Percentiles rank a stretch among this genome's conserved stretches.
Conservation (phyloP, 2,888 invertebrate species). For the Drosophila putrida region DNA sequence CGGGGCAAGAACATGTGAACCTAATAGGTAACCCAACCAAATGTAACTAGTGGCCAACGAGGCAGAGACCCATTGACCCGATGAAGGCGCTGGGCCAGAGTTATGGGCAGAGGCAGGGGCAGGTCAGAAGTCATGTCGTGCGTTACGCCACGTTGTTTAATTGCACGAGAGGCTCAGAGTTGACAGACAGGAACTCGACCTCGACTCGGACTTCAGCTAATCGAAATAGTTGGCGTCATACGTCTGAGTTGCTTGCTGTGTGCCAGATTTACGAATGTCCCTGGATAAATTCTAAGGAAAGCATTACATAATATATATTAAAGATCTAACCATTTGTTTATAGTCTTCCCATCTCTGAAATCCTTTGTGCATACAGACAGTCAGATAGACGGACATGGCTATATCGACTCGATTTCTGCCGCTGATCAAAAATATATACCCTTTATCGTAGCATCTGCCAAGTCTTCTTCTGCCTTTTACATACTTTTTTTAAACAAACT, state of each 20-base stretch:
- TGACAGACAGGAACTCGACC: constrained; percentile 40
- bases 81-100: constrained; percentile 10
- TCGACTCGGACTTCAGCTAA: constrained; percentile 23
- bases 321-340: no score
- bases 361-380: no score
- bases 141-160: constrained; percentile 67
- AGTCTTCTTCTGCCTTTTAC: no score
- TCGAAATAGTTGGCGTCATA: constrained; percentile 52
- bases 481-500: no score
- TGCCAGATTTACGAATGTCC: constrained; percentile 28
- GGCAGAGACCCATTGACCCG: constrained; percentile 55
- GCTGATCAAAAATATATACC: no score
- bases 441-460: no score
- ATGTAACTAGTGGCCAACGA: constrained; percentile 35
- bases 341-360: no score
- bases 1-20: constrained; percentile 45
- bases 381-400: no score
- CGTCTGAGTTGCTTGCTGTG: constrained; percentile 71
- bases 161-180: constrained; percentile 68
- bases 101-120: constrained; percentile 21
- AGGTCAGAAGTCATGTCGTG: constrained; percentile 74
- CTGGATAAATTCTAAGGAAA: constrained; percentile 13
- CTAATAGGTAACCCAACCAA: constrained; percentile 66
- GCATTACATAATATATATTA: constrained; percentile 10
- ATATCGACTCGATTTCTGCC: no score